Evolutionary conservation across 2,888 invertebrate species (phyloP), one percentile per base, ranked within the genome.

Genomic region (Perizoma flavofasciatum): DNA sequence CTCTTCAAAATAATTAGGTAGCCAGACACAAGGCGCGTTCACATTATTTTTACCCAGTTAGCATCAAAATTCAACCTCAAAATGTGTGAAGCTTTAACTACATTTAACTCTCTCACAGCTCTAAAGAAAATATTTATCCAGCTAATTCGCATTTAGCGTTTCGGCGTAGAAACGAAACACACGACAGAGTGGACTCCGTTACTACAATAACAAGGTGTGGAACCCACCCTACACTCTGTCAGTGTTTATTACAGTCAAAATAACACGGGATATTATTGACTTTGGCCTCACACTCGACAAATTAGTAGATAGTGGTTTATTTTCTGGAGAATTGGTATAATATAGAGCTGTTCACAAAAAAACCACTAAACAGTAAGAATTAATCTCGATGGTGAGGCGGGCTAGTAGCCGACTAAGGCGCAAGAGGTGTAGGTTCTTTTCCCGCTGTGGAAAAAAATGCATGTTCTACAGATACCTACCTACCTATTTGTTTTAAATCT

Each of bases 71-170:
- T 49, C 50, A 39, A 39, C 35, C 34, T 66, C 64, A 61, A 60
- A 61, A 57, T 58, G 49, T 50, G 43, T 58, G 40, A 55, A 55
- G 55, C 59, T 70, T 77, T 77, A 76, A 81, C 77, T 81, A 81
- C 50, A 75, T 84, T 85, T 81, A 86, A 85, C 82, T 80, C 81
- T 69, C 77, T 81, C 79, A 70, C 78, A 71, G 82, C 79, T 86
- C 88, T 84, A 88, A 91, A 81, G 78, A 73, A 85, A 91, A 92
- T 91, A 86, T 92, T 92, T 84, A 74, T 82, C 76, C 84, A 89
- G 84, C 90, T 92, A 91, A 92, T 91, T 91, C 85, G 88, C 88
- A 88, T 88, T 85, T 78, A 84, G 79, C 83, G 76, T 86, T 86
- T 86, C 84, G 53, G 63, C 52, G 59, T 59, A 79, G 89, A 88